phyloP scores from a whole-genome alignment of 2,888 invertebrate species.

The Eledone cirrhosa region DNA sequence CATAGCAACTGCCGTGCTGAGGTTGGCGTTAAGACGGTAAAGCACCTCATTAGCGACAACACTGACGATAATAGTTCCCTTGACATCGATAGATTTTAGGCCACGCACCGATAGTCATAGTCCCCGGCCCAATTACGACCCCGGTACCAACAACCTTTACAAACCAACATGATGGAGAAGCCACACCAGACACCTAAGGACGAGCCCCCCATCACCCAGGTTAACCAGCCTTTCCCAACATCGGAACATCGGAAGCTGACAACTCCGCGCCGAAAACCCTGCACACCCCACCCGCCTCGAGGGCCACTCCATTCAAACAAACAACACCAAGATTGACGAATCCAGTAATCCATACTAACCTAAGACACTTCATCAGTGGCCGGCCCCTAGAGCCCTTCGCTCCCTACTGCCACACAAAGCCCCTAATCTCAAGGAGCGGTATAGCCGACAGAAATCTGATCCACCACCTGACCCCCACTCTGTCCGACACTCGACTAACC shows the following conservation, averaged over 20 bases:
- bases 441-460: not conserved
- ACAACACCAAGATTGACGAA: not conserved
- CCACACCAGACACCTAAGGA: not conserved
- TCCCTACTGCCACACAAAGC: not conserved
- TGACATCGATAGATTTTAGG: slow-evolving; percentile 38
- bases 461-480: not conserved
- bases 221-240: no score
- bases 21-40: slow-evolving; percentile 47
- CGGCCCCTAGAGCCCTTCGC: not conserved
- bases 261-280: not conserved
- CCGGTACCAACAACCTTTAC: not conserved
- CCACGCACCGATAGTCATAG: not conserved
- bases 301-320: not conserved
- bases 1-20: slow-evolving; percentile 50
- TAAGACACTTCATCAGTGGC: not conserved
- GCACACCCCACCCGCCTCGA: not conserved
- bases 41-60: slow-evolving; percentile 48
- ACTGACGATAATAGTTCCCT: slow-evolving; percentile 41
- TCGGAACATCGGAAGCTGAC: not conserved
- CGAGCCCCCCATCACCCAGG: not conserved
- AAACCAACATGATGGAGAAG: not conserved
- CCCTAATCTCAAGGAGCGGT: not conserved
- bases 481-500: not conserved
- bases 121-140: not conserved
- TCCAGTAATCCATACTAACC: not conserved